These are phyloP conservation scores for Notospermus geniculatus DNA, from an alignment of 1,140 invertebrate species.

Conservation along the genomic window DNA sequence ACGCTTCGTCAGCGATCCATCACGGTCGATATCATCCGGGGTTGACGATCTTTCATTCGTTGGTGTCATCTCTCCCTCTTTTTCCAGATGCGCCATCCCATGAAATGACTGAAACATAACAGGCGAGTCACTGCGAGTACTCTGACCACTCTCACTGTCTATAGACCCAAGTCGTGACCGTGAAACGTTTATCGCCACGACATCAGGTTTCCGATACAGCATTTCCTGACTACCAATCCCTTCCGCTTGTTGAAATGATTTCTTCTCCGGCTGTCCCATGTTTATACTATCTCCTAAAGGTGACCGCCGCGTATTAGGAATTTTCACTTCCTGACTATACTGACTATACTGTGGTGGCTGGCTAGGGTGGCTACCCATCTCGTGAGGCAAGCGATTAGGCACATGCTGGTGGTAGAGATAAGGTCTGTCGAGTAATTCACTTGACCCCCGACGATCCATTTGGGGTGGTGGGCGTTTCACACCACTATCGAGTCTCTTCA, in stretches of 20 bases:
- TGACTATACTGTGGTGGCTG: background rate
- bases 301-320: constrained; percentile 36
- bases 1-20: constrained; percentile 15
- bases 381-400: background rate
- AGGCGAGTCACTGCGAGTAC: constrained; percentile 51
- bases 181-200: constrained; percentile 57
- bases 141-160: constrained; percentile 16
- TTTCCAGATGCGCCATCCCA: background rate
- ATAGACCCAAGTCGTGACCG: constrained; percentile 30
- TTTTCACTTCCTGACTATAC: background rate
- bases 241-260: no score
- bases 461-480: constrained; percentile 38
- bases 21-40: constrained; percentile 24
- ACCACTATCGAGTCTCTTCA: constrained; percentile 76
- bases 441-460: constrained; percentile 28
- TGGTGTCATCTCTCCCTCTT: constrained; percentile 80
- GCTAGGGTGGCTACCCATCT: background rate
- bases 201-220: constrained; percentile 49
- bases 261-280: constrained; percentile 18
- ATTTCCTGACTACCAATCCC: no score
- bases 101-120: constrained; percentile 73
- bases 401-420: background rate
- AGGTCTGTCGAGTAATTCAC: constrained; percentile 37
- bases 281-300: constrained; percentile 47
- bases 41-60: constrained; percentile 68